These are phyloP conservation scores for Haliclystus octoradiatus DNA, from an alignment of 30 jellyfish, hydroid and myxozoan genomes.

Conservation along the genomic window DNA sequence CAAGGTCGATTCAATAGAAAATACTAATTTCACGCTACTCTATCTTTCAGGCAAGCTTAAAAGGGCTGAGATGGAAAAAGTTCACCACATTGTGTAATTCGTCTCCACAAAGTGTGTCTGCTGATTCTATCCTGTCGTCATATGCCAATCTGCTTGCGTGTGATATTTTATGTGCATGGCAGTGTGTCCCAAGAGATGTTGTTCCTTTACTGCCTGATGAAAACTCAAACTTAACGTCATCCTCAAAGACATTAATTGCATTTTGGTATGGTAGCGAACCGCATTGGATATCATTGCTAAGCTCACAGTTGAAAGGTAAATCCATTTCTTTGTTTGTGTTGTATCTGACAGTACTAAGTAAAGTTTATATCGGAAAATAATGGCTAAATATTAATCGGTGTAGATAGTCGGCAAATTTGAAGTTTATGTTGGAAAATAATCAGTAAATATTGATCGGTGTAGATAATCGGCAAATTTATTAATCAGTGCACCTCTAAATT, in stretches of 20 bases:
- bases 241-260: constrained; percentile 55
- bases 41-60: constrained; percentile 64
- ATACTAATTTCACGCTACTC: too few relatives aligned
- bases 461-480: too few relatives aligned
- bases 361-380: too few relatives aligned
- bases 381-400: too few relatives aligned
- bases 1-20: too few relatives aligned
- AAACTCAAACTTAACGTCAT: constrained; percentile 16
- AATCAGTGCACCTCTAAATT: too few relatives aligned
- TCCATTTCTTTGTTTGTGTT: not conserved
- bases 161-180: constrained; percentile 83
- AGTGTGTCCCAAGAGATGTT: constrained; percentile 6
- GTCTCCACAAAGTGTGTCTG: constrained; percentile 28
- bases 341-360: not conserved
- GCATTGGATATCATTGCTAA: constrained; percentile 25
- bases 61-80: constrained; percentile 89
- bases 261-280: constrained; percentile 99
- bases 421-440: too few relatives aligned
- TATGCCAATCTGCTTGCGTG: constrained; percentile 61
- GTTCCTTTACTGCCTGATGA: constrained; percentile 26
- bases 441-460: too few relatives aligned
- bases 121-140: constrained; percentile 77
- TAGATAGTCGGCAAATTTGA: too few relatives aligned
- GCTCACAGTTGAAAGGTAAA: constrained; percentile 54
- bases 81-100: constrained; percentile 29